Conservation (phyloP, 1,140 invertebrate genomes). For the Metaphire vulgaris region DNA sequence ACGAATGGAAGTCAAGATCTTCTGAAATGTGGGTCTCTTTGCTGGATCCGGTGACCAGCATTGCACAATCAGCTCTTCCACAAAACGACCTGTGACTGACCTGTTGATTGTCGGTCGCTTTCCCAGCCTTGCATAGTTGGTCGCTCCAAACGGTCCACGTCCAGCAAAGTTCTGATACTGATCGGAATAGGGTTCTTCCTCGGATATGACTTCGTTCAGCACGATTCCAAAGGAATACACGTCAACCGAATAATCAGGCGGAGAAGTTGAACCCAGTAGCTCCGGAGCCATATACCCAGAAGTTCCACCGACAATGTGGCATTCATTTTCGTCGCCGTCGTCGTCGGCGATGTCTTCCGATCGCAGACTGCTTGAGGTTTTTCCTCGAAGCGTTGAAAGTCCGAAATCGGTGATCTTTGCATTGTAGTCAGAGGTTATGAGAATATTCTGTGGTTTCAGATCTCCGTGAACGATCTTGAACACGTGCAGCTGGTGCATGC, state of each 20-base stretch:
- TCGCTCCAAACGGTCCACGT: conserved; percentile 24
- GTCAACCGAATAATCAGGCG: conserved; percentile 13
- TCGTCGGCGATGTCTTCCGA: neutral
- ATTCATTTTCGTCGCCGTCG: neutral
- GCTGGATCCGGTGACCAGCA: neutral
- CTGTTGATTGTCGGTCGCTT: conserved; percentile 19
- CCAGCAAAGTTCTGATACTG: conserved; percentile 14
- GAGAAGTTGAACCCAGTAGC: conserved; percentile 2
- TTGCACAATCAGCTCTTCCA: neutral
- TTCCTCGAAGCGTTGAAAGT: conserved; percentile 20
- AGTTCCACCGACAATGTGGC: conserved; percentile 11
- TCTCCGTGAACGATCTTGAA: conserved; percentile 12
- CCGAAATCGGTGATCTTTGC: conserved; percentile 25
- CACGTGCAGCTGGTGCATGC: neutral
- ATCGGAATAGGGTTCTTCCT: conserved; percentile 26
- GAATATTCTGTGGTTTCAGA: conserved; percentile 18
- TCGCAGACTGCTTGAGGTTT: conserved; percentile 5
- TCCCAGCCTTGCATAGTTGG: conserved; percentile 22
- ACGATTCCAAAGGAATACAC: conserved; percentile 30
- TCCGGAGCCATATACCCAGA: conserved; percentile 29
- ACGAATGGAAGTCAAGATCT: neutral
- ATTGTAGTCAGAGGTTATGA: conserved; percentile 10
- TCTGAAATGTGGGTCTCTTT: neutral
- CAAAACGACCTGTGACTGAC: neutral
- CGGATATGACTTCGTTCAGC: conserved; percentile 25